Percentiles rank a stretch among this genome's conserved stretches.
Conservation (phyloP, 1,140 invertebrate species). For the Brachystomella parvula region DNA sequence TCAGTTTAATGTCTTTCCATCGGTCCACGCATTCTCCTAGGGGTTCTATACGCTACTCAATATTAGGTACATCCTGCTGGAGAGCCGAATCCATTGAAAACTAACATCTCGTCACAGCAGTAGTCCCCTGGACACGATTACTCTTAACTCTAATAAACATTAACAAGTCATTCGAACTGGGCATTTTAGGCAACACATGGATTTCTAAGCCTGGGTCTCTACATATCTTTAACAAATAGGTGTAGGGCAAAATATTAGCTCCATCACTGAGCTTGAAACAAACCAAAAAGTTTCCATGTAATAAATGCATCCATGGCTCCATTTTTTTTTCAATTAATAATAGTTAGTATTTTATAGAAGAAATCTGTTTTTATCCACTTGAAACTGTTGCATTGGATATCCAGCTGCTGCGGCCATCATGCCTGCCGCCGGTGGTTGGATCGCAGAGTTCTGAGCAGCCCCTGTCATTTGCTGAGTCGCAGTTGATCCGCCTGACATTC, state of each 20-base stretch:
- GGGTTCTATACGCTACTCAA: neutral
- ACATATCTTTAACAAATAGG: neutral
- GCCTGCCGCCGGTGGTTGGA: conserved; percentile 33
- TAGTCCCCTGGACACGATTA: neutral
- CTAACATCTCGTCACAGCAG: neutral
- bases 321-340: neutral
- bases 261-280: conserved; percentile 34
- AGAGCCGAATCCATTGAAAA: neutral
- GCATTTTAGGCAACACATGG: conserved; percentile 13
- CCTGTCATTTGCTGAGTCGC: conserved; percentile 30
- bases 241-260: conserved; percentile 19
- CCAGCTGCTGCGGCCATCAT: conserved; percentile 35
- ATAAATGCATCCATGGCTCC: neutral
- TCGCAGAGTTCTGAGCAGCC: conserved; percentile 31
- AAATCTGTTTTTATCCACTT: conserved; percentile 22
- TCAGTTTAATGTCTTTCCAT: no score
- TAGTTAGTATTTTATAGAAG: neutral
- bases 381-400: conserved; percentile 38
- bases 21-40: neutral
- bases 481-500: conserved; percentile 31
- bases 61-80: neutral
- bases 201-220: neutral
- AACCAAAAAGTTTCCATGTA: conserved; percentile 1
- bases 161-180: neutral
- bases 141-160: neutral